Evolutionary conservation across 2,888 invertebrate genomes (phyloP).

Genomic region (Galerucella pusilla): DNA sequence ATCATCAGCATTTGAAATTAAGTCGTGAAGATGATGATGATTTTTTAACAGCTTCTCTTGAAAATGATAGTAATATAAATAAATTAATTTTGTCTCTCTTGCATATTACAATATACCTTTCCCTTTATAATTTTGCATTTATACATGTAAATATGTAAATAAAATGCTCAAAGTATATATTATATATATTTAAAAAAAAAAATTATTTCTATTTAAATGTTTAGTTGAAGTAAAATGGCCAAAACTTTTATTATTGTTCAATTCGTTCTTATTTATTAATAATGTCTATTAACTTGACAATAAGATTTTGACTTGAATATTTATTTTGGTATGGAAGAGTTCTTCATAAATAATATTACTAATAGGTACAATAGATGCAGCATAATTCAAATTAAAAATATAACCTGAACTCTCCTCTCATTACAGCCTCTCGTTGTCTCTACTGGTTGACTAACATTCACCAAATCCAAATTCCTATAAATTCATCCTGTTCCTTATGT

Average conservation of each 20-base stretch:
- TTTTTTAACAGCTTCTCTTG: no score
- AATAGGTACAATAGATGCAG: no score
- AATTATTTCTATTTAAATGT: conserved; percentile 22
- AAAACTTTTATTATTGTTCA: conserved; percentile 33
- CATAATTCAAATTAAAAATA: no score
- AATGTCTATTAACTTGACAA: conserved; percentile 45
- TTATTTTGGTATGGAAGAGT: background rate
- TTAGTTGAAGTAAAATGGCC: conserved; percentile 38
- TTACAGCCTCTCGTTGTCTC: no score
- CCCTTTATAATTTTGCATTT: background rate
- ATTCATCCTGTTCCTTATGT: no score
- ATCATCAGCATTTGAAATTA: no score
- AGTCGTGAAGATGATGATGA: no score
- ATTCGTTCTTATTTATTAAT: conserved; percentile 31
- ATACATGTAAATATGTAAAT: conserved; percentile 53
- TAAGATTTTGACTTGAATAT: conserved; percentile 41
- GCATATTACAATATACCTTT: conserved; percentile 4
- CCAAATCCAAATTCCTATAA: no score
- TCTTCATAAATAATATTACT: background rate
- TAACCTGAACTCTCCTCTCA: no score
- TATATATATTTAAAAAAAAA: conserved; percentile 34
- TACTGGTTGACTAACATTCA: no score
- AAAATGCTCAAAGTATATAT: conserved; percentile 50
- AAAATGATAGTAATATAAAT: no score
- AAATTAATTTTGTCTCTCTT: background rate